Evolutionary conservation across 2,888 invertebrate genomes (phyloP).

Genomic region (Hemithea aestivaria): DNA sequence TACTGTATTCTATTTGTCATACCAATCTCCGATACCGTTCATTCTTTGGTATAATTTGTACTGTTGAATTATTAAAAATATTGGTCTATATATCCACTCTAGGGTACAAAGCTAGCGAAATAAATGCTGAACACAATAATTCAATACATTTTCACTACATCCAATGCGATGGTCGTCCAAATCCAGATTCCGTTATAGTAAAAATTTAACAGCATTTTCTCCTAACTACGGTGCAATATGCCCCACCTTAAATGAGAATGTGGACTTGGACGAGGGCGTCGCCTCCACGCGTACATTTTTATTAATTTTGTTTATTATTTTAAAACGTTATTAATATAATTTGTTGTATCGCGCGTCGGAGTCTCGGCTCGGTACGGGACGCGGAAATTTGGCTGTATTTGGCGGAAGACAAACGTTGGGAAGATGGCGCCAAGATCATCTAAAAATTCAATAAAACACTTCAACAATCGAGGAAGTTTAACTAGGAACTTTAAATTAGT

Average conservation of each 20-base stretch:
- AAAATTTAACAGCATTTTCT: constrained; percentile 53
- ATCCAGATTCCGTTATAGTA: constrained; percentile 52
- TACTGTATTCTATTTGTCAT: constrained; percentile 62
- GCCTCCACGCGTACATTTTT: constrained; percentile 71
- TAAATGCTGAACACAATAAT: constrained; percentile 63
- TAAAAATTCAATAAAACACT: constrained; percentile 24
- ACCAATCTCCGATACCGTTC: constrained; percentile 63
- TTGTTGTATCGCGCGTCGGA: constrained; percentile 69
- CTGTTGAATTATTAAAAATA: constrained; percentile 40
- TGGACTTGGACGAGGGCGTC: constrained; percentile 42
- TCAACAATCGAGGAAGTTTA: constrained; percentile 34
- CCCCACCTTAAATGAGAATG: constrained; percentile 48
- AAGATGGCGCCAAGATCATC: constrained; percentile 40
- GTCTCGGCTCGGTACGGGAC: constrained; percentile 46
- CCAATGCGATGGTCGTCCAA: constrained; percentile 45
- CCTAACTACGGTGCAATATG: constrained; percentile 51
- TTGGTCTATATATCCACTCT: constrained; percentile 43
- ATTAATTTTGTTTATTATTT: constrained; percentile 73
- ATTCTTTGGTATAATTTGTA: constrained; percentile 63
- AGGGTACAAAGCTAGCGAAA: constrained; percentile 66
- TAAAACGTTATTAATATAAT: constrained; percentile 78
- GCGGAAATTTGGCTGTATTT: constrained; percentile 45
- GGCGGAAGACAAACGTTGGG: constrained; percentile 65
- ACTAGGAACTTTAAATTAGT: constrained; percentile 42
- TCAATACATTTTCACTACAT: constrained; percentile 70